A percentile compares a stretch with the other conserved stretches of the same genome.
These are phyloP conservation scores for Trissolcus brochymenae DNA, from an alignment of 2,888 invertebrate species.

Conservation along the genomic window DNA sequence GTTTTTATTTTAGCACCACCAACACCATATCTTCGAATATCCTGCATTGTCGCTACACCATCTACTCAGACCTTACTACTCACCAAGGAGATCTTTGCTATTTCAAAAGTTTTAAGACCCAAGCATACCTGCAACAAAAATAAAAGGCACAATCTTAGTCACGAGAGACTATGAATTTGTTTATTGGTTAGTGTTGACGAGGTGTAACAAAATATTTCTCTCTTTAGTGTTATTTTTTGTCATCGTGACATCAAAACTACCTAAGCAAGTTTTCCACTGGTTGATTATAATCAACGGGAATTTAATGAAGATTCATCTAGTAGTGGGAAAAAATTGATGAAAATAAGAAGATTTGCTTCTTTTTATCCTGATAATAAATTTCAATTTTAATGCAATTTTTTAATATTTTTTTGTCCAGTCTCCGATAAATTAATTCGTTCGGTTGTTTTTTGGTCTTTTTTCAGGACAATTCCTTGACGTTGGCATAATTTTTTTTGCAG, in stretches of 20 bases:
- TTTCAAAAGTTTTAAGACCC: conserved; percentile 25
- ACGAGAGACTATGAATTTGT: neutral
- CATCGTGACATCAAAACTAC: neutral
- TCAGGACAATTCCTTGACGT: conserved; percentile 31
- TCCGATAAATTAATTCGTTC: too few species aligned
- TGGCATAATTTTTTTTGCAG: conserved; percentile 19
- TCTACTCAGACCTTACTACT: conserved; percentile 15
- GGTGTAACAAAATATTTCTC: neutral
- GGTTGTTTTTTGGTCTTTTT: too few species aligned
- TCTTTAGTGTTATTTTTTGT: neutral
- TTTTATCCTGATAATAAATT: too few species aligned
- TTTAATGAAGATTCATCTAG: neutral
- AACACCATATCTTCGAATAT: conserved; percentile 33
- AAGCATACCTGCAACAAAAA: conserved; percentile 29
- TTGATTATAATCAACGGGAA: conserved; percentile 1
- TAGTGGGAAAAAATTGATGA: too few species aligned
- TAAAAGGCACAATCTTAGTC: neutral
- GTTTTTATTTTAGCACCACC: conserved; percentile 32
- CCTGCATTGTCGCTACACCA: conserved; percentile 26
- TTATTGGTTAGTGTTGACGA: neutral
- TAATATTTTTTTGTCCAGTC: too few species aligned
- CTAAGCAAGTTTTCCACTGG: neutral
- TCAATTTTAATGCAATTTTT: conserved; percentile 38
- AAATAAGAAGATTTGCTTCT: too few species aligned
- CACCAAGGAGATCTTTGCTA: conserved; percentile 32